A percentile compares a stretch with the other conserved stretches of the same genome.
Evolutionary conservation across 2,113 vertebrate species (phyloP).

Genomic region (Ascaphus truei): DNA sequence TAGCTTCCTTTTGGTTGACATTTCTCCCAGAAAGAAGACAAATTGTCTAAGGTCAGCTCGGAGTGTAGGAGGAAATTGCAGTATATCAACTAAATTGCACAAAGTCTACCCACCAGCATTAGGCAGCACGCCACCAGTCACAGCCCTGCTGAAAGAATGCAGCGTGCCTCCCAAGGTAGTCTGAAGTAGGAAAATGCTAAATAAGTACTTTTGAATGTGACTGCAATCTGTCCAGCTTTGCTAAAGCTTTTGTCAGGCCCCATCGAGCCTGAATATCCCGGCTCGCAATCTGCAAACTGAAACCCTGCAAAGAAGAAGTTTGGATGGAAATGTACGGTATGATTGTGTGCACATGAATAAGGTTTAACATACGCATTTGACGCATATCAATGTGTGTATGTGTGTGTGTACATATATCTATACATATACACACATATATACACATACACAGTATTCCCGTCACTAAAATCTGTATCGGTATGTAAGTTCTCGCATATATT

Average conservation of each 20-base stretch:
- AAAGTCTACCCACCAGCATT: conserved; percentile 37
- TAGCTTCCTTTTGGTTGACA: conserved; percentile 78
- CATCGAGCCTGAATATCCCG: background rate
- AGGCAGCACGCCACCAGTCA: conserved; percentile 55
- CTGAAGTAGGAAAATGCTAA: background rate
- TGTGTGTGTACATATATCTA: too few species aligned
- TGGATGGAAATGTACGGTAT: background rate
- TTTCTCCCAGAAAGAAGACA: conserved; percentile 71
- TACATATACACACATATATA: too few species aligned
- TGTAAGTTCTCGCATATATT: too few species aligned
- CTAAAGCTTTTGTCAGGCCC: background rate
- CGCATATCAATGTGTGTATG: too few species aligned
- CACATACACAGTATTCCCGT: too few species aligned
- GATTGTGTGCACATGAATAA: background rate
- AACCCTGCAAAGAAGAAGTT: background rate
- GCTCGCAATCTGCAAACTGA: background rate
- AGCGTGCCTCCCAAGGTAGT: background rate
- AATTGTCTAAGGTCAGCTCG: conserved; percentile 70
- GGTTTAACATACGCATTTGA: background rate
- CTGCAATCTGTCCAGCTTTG: background rate
- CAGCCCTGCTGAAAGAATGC: conserved; percentile 9
- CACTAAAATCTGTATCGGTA: too few species aligned
- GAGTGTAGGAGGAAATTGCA: conserved; percentile 72
- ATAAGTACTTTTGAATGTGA: background rate
- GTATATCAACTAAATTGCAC: conserved; percentile 64